These are phyloP conservation scores for Promerops cafer DNA, from an alignment of 2,113 vertebrate species.

Conservation along the genomic window DNA sequence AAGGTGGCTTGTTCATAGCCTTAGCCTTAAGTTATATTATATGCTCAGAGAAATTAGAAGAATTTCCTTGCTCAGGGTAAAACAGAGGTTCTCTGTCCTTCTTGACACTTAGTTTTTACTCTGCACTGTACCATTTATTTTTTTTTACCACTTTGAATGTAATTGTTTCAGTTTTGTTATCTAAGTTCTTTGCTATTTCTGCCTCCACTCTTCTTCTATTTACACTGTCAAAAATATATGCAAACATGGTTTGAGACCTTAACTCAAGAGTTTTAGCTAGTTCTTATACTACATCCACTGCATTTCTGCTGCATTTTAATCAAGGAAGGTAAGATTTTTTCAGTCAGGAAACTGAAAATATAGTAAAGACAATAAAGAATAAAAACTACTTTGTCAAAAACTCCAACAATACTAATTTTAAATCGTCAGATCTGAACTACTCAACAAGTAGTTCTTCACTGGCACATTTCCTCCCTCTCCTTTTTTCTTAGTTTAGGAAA, in stretches of 20 bases:
- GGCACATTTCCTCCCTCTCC: not conserved
- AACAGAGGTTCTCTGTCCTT: not conserved
- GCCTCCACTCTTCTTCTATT: not conserved
- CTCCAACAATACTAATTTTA: not conserved
- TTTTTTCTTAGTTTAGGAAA: not conserved
- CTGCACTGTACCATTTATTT: not conserved
- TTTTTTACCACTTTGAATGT: not conserved
- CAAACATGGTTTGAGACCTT: not conserved
- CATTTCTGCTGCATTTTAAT: not conserved
- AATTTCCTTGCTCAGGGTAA: not conserved
- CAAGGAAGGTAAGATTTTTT: not conserved
- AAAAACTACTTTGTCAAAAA: not conserved
- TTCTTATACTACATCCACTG: not conserved
- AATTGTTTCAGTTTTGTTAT: not conserved
- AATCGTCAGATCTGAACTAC: not conserved
- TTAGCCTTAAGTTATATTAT: not conserved
- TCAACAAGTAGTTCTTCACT: not conserved
- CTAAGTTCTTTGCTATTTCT: not conserved
- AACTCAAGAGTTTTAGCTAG: not conserved
- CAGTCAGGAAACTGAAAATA: not conserved
- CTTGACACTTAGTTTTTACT: not conserved
- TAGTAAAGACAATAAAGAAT: not conserved
- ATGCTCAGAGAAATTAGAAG: not conserved
- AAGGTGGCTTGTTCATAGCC: not conserved
- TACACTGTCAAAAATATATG: not conserved